phyloP scores from a whole-genome alignment of 2,888 invertebrate species.

The Zhengitettix transpicula region DNA sequence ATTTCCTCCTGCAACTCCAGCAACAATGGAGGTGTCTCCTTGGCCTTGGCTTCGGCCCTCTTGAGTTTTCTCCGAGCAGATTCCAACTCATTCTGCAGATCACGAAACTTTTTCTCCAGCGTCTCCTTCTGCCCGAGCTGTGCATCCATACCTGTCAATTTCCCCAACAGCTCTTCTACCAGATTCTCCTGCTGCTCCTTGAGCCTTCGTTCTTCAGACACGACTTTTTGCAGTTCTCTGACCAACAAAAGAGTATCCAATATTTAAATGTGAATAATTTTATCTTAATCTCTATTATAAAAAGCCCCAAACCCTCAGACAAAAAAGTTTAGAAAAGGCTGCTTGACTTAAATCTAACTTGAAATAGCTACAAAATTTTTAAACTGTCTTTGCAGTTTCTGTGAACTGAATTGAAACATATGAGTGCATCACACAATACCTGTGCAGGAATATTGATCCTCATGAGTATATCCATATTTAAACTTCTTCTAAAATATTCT shows the following conservation, averaged over 20 bases:
- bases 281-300: not conserved
- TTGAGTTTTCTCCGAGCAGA: constrained; percentile 43
- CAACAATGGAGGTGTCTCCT: constrained; percentile 42
- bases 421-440: no score
- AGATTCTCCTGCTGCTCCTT: constrained; percentile 59
- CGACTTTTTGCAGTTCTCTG: constrained; percentile 60
- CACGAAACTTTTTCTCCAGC: constrained; percentile 20
- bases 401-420: no score
- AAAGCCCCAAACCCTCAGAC: not conserved
- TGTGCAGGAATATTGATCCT: no score
- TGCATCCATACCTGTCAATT: constrained; percentile 23
- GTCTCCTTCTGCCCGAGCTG: constrained; percentile 16
- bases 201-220: constrained; percentile 53
- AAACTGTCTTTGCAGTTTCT: no score
- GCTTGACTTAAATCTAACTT: constrained; percentile 11
- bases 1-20: constrained; percentile 56
- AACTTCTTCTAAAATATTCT: no score
- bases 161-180: constrained; percentile 32
- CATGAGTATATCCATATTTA: no score
- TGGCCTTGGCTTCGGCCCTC: constrained; percentile 41
- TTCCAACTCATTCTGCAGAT: constrained; percentile 44
- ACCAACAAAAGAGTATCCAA: constrained; percentile 14
- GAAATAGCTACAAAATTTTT: no score
- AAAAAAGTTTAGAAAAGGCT: not conserved
- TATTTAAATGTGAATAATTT: not conserved